A percentile compares a stretch with the other conserved stretches of the same genome.
phyloP scores from a whole-genome alignment of 2,113 vertebrate genomes.

The Aldabrachelys gigantea region DNA sequence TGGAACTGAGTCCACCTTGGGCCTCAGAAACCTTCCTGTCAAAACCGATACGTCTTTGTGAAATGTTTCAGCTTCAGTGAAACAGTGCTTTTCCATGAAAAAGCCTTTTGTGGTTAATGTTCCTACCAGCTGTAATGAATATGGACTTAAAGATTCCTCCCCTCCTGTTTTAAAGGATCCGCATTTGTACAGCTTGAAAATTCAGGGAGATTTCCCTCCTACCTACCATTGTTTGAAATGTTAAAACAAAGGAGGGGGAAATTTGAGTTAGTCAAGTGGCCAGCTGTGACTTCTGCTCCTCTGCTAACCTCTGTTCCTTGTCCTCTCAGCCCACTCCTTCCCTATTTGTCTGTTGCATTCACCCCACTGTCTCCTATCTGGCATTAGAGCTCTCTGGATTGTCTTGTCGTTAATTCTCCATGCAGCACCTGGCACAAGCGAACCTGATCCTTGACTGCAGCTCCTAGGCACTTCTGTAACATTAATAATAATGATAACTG shows the following conservation, averaged over 20 bases:
- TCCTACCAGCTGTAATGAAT: neutral
- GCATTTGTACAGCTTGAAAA: slow-evolving; percentile 28
- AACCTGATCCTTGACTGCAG: slow-evolving; percentile 37
- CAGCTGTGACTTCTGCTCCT: slow-evolving; percentile 65
- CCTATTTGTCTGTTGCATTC: slow-evolving; percentile 24
- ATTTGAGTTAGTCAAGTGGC: slow-evolving; percentile 69
- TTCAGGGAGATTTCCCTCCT: slow-evolving; percentile 45
- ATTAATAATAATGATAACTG: slow-evolving; percentile 61
- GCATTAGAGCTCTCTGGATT: neutral
- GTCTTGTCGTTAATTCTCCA: neutral
- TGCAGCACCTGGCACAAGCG: slow-evolving; percentile 20
- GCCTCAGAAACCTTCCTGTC: neutral
- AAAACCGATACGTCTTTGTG: neutral
- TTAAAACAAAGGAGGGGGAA: slow-evolving; percentile 58
- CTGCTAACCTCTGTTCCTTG: slow-evolving; percentile 52
- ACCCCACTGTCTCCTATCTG: slow-evolving; percentile 47
- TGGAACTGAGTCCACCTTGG: neutral
- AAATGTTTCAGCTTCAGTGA: neutral
- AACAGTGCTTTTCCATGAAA: neutral
- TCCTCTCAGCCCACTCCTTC: slow-evolving; percentile 56
- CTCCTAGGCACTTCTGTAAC: slow-evolving; percentile 40
- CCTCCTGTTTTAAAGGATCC: neutral
- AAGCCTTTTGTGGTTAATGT: neutral
- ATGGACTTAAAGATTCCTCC: neutral
- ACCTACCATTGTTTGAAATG: slow-evolving; percentile 55